Evolutionary conservation across 1,140 invertebrate species (phyloP), one percentile per base, ranked within the genome.

Genomic region (Tribolium madens): DNA sequence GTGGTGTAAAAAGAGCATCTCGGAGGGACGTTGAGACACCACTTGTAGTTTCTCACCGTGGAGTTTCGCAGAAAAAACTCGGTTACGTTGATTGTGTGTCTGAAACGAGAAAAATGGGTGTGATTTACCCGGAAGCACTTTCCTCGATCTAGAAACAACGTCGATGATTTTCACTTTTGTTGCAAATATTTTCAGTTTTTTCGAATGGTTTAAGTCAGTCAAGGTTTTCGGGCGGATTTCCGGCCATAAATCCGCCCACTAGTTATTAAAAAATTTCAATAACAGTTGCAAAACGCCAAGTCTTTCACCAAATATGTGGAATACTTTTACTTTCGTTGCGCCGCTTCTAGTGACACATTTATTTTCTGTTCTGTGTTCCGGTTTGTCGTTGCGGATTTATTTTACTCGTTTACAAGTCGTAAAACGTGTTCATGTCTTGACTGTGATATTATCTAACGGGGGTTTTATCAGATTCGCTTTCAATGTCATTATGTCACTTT

Each of bases 11-110:
- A 87, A n/a, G 89, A 89, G 79, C 92, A 93, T 46, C 91, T 87
- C 7, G 91, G 91, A 7, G 92, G 92, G 78, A 93, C 88, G 73
- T 89, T 87, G 77, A 92, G 85, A 81, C 92, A 93, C 92, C 92
- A 93, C 72, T 88, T 88, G 82, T 91, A 91, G 0, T 89, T 90
- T 31, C 90, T 87, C 12, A 92, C 88, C 1, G 89, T 88, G 78
- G 91, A 89, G 21, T 91, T 91, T 57, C 89, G 89, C 12, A 86
- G 85, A 78, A 90, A 90, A 80, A 87, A 89, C 74, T 91, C 89
- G 17, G 86, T 85, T 31, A 87, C 87, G 3, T 89, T 90, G 57
- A 89, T 87, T 50, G 88, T 90, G 83, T 91, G 91, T 79, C 91
- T 92, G 86, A 33, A 86, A 87, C 73, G n/a, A n/a, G n/a, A 78